These are phyloP conservation scores for Tamandua tetradactyla DNA, from an alignment of 2,797 vertebrate genomes.

Conservation along the genomic window DNA sequence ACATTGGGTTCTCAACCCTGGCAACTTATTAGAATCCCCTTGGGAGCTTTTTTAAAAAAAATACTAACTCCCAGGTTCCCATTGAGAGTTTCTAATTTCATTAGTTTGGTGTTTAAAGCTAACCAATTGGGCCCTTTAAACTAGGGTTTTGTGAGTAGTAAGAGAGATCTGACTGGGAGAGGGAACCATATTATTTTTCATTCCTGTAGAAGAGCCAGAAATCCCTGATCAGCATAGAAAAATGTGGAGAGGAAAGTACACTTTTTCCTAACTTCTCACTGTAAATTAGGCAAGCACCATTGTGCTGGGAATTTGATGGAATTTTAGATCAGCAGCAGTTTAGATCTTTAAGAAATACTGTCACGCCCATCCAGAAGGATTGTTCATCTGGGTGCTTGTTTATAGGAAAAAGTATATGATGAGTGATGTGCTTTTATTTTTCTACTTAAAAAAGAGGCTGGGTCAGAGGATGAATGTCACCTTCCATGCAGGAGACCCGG, in stretches of 20 bases:
- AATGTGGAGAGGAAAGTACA: background rate
- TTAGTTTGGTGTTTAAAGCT: background rate
- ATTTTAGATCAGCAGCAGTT: rapidly evolving
- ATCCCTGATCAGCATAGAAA: background rate
- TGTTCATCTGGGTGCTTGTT: background rate
- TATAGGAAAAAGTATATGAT: background rate
- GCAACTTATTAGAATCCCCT: background rate
- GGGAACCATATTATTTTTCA: too few relatives aligned
- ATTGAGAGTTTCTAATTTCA: background rate
- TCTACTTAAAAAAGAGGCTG: background rate
- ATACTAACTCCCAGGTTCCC: background rate
- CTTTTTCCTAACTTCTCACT: background rate
- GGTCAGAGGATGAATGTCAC: too few relatives aligned
- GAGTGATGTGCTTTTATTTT: background rate
- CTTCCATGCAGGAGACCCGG: too few relatives aligned
- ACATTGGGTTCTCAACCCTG: background rate
- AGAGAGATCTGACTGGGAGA: background rate
- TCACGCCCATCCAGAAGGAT: background rate
- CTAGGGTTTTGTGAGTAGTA: background rate
- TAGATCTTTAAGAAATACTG: background rate
- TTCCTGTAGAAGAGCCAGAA: background rate
- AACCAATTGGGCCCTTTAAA: background rate
- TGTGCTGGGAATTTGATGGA: background rate
- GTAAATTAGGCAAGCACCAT: background rate
- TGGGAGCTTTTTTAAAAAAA: background rate